Percentiles rank a stretch among this genome's conserved stretches.
These are phyloP conservation scores for Leucania comma DNA, from an alignment of 2,888 invertebrate genomes.

Conservation along the genomic window DNA sequence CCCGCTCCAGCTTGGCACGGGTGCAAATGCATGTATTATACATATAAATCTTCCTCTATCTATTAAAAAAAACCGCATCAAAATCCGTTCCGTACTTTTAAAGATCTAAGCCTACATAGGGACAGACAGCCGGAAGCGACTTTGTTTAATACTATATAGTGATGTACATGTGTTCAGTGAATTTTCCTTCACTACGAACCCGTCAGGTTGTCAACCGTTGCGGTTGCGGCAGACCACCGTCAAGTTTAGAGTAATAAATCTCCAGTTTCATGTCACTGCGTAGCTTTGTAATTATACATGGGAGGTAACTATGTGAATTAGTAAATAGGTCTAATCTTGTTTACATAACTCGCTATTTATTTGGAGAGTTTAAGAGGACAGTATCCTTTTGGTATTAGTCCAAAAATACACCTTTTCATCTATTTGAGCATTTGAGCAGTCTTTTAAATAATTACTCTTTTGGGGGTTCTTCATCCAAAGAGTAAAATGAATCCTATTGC, in stretches of 20 bases:
- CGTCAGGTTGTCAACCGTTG: constrained; percentile 21
- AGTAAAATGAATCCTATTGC: too few relatives aligned
- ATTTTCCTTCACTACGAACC: not conserved
- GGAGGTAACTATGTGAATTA: not conserved
- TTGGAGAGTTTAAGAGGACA: too few relatives aligned
- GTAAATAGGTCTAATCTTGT: not conserved
- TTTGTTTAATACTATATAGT: too few relatives aligned
- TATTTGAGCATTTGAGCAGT: too few relatives aligned
- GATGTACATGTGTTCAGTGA: not conserved
- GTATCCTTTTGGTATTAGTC: not conserved
- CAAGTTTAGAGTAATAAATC: constrained; percentile 6
- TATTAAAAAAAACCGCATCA: too few relatives aligned
- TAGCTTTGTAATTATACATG: not conserved
- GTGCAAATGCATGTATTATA: too few relatives aligned
- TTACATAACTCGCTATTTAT: not conserved
- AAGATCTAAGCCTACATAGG: not conserved
- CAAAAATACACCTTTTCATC: not conserved
- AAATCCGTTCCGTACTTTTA: too few relatives aligned
- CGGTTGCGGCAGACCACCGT: not conserved
- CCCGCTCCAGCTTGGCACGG: too few relatives aligned
- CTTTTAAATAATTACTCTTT: too few relatives aligned
- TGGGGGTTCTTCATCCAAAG: too few relatives aligned
- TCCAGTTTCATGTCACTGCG: not conserved
- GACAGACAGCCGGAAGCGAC: too few relatives aligned
- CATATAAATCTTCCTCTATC: too few relatives aligned